These are phyloP conservation scores for Palythoa heliodiscus DNA, from an alignment of 92 coral and sea anemone genomes.

Conservation along the genomic window DNA sequence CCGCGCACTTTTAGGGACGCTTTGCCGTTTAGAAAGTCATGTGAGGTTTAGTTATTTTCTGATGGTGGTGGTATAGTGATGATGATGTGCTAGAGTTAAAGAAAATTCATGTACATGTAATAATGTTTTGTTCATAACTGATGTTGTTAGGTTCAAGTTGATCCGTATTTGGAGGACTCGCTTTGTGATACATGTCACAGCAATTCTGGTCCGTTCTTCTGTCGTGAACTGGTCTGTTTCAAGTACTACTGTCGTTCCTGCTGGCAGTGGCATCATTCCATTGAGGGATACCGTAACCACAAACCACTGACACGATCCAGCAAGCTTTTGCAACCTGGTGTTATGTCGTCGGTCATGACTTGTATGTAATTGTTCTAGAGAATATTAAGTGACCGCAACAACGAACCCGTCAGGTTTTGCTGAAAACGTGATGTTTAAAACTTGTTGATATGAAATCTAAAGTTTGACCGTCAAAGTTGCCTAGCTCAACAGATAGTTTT, in stretches of 20 bases:
- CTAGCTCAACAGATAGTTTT: background rate
- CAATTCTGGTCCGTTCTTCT: conserved; percentile 95
- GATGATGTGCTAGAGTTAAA: no score
- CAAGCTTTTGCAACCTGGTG: conserved; percentile 56
- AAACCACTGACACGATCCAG: conserved; percentile 84
- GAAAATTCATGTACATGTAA: no score
- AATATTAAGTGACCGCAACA: conserved; percentile 9
- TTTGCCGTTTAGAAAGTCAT: no score
- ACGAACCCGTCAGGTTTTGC: background rate
- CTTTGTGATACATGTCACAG: conserved; percentile 94
- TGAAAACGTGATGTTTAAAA: background rate
- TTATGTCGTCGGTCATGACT: conserved; percentile 5
- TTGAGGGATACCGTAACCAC: conserved; percentile 97
- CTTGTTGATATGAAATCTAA: background rate
- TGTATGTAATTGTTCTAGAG: conserved; percentile 10
- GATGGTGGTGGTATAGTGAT: no score
- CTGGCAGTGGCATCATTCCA: conserved; percentile 99
- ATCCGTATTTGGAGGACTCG: conserved; percentile 97
- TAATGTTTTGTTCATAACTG: background rate
- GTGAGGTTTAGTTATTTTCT: no score
- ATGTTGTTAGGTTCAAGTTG: conserved; percentile 80
- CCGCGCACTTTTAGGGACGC: no score
- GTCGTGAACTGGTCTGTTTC: conserved; percentile 96
- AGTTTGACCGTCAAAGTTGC: background rate
- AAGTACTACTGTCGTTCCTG: conserved; percentile 98